Evolutionary conservation across 2,797 vertebrate genomes (phyloP).

Genomic region (Molothrus aeneus): DNA sequence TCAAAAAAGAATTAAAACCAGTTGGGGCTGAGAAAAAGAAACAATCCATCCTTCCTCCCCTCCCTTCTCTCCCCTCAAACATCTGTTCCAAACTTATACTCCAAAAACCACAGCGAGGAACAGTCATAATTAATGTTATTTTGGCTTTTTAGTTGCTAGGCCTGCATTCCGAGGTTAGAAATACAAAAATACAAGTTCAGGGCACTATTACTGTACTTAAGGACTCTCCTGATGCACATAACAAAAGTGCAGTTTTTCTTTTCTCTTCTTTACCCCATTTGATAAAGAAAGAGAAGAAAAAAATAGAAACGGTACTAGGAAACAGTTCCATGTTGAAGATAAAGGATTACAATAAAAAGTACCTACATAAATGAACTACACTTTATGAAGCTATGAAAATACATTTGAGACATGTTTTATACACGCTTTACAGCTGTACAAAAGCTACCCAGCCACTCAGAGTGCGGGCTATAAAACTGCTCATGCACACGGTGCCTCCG

Average conservation of each 20-base stretch:
- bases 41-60: conserved; percentile 57
- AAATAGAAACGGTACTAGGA: conserved; percentile 62
- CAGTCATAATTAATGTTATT: conserved; percentile 72
- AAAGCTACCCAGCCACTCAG: conserved; percentile 66
- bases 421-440: conserved; percentile 72
- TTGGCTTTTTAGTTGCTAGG: conserved; percentile 68
- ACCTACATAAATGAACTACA: conserved; percentile 41
- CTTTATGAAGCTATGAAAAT: conserved; percentile 74
- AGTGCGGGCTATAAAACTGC: conserved; percentile 62
- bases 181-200: conserved; percentile 71
- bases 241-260: conserved; percentile 39
- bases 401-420: conserved; percentile 72
- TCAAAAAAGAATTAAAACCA: conserved; percentile 85
- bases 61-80: conserved; percentile 51
- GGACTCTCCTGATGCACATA: conserved; percentile 65
- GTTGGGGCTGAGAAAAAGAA: conserved; percentile 81
- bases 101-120: conserved; percentile 68
- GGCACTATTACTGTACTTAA: conserved; percentile 55
- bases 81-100: conserved; percentile 82
- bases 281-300: background rate
- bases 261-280: background rate
- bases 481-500: background rate
- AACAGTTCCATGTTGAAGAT: conserved; percentile 72
- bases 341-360: conserved; percentile 62
- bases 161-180: conserved; percentile 71